Conservation (phyloP, 1,140 invertebrate genomes). For the Pogonomyrmex californicus region DNA sequence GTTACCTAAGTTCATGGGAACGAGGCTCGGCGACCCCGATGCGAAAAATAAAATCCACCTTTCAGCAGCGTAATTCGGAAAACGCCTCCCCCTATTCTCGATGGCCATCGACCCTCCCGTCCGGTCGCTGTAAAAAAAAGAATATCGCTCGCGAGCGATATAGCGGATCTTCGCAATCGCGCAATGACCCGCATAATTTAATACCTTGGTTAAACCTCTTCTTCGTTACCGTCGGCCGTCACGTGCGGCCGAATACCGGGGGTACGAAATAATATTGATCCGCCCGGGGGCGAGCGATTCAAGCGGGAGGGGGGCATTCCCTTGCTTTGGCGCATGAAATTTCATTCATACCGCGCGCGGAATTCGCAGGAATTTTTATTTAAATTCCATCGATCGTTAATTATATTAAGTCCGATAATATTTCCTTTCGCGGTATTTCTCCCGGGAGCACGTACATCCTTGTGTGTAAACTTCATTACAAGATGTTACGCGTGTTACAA, state of each 20-base stretch:
- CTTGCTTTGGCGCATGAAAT: not conserved
- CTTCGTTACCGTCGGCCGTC: not conserved
- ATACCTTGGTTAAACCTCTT: constrained; percentile 17
- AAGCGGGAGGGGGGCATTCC: not conserved
- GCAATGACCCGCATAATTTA: constrained; percentile 35
- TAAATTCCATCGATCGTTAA: constrained; percentile 55
- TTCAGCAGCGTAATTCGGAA: constrained; percentile 36
- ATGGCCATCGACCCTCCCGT: not conserved
- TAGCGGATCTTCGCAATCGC: not conserved
- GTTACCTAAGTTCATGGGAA: constrained; percentile 20
- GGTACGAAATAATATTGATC: constrained; percentile 55
- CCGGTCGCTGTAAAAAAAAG: not conserved
- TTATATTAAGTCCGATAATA: constrained; percentile 35
- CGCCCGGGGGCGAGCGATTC: not conserved
- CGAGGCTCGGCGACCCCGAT: constrained; percentile 1
- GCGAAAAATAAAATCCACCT: constrained; percentile 50
- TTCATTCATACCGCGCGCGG: constrained; percentile 51
- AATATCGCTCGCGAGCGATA: constrained; percentile 9
- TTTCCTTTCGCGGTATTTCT: constrained; percentile 3
- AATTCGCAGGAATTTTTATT: constrained; percentile 47
- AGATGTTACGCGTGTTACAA: not conserved
- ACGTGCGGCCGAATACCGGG: not conserved
- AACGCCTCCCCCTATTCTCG: not conserved
- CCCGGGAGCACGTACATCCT: not conserved
- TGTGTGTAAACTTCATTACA: not conserved